phyloP scores from a whole-genome alignment of 1,140 invertebrate species.

The Leguminivora glycinivorella region DNA sequence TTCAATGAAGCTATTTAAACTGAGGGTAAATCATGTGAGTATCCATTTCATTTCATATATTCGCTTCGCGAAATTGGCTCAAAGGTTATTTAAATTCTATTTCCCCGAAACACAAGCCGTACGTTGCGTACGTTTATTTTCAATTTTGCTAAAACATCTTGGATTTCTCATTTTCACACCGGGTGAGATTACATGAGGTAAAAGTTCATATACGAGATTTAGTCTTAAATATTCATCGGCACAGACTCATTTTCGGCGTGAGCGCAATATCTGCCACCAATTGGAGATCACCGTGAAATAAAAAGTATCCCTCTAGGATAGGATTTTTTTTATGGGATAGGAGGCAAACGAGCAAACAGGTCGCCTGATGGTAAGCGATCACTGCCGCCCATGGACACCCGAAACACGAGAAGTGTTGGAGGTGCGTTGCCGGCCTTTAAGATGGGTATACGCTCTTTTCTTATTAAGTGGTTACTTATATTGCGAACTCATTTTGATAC shows the following conservation, averaged over 20 bases:
- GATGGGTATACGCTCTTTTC: too few species aligned
- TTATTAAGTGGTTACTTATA: too few species aligned
- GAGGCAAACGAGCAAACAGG: too few species aligned
- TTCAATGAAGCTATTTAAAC: background rate
- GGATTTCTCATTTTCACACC: conserved; percentile 48
- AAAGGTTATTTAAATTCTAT: conserved; percentile 16
- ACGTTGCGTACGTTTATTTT: conserved; percentile 36
- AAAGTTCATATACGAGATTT: conserved; percentile 42
- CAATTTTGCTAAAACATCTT: conserved; percentile 47
- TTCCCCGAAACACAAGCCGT: background rate
- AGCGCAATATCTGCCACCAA: conserved; percentile 32
- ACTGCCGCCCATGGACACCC: too few species aligned
- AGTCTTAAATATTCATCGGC: conserved; percentile 58
- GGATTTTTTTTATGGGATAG: too few species aligned
- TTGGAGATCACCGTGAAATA: conserved; percentile 8
- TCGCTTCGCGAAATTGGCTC: background rate
- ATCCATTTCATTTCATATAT: conserved; percentile 5
- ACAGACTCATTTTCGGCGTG: conserved; percentile 35
- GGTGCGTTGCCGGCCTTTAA: too few species aligned
- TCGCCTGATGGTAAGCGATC: too few species aligned
- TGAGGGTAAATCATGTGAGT: background rate
- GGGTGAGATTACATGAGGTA: conserved; percentile 38
- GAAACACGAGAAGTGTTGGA: too few species aligned
- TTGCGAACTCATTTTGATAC: too few species aligned
- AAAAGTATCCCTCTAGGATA: background rate